Conservation (phyloP, 2,888 invertebrate species). For the Cancer borealis region DNA sequence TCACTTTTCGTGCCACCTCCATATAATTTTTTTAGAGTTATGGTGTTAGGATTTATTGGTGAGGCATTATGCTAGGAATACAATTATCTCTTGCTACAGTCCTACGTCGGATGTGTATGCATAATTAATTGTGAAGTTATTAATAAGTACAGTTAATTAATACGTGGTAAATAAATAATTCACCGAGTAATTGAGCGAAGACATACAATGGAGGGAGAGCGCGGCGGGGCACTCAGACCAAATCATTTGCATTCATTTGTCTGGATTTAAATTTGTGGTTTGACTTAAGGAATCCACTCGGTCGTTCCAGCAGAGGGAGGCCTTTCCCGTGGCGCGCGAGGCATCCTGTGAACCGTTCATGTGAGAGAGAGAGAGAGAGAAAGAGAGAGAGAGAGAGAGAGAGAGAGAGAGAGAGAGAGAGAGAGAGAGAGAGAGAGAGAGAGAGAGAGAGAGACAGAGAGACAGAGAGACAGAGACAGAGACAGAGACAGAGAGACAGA, state of each 20-base stretch:
- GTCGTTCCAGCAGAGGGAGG: conserved; percentile 45
- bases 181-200: conserved; percentile 65
- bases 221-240: conserved; percentile 56
- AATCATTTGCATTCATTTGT: conserved; percentile 73
- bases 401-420: conserved; percentile 32
- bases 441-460: conserved; percentile 26
- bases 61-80: conserved; percentile 58
- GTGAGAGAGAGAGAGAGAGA: neutral
- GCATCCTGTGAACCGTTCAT: neutral
- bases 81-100: conserved; percentile 59
- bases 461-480: neutral
- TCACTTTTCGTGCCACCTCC: conserved; percentile 59
- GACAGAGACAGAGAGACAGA: neutral
- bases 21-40: conserved; percentile 58
- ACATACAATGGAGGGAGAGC: conserved; percentile 60
- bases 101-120: conserved; percentile 52
- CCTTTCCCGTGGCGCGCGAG: conserved; percentile 7
- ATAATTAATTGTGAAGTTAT: conserved; percentile 61
- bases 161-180: conserved; percentile 61
- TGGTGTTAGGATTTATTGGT: conserved; percentile 63
- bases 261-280: conserved; percentile 72
- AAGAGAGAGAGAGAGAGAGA: neutral
- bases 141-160: conserved; percentile 63
- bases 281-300: conserved; percentile 69
- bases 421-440: conserved; percentile 26